Evolutionary conservation across 2,797 vertebrate genomes (phyloP).

Genomic region (Sebastes oblongus): DNA sequence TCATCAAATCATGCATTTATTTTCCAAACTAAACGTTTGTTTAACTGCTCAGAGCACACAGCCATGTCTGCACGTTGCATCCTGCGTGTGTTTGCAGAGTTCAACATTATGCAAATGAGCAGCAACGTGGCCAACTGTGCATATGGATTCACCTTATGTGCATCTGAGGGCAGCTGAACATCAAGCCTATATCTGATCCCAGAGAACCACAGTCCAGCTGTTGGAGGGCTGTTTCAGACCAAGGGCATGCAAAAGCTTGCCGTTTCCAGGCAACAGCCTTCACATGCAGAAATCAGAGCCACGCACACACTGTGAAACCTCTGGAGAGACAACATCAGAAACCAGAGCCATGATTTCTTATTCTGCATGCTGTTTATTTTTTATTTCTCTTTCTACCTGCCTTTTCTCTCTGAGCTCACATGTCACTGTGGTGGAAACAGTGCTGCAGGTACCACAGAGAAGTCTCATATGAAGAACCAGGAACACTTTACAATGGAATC

Average conservation of each 20-base stretch:
- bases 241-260: background rate
- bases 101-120: conserved; percentile 18
- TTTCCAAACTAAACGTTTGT: background rate
- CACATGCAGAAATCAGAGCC: background rate
- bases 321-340: conserved; percentile 9
- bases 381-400: background rate
- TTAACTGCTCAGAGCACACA: background rate
- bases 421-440: background rate
- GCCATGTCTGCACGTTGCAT: background rate
- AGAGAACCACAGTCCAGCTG: background rate
- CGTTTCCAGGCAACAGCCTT: conserved; percentile 42
- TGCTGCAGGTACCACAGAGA: background rate
- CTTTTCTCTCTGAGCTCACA: background rate
- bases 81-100: background rate
- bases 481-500: background rate
- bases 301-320: conserved; percentile 2
- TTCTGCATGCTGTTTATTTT: background rate
- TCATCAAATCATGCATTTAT: background rate
- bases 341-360: background rate
- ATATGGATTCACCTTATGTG: background rate
- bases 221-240: background rate
- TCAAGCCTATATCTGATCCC: background rate
- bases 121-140: background rate
- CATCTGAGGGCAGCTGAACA: background rate
- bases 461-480: background rate